A percentile compares a stretch with the other conserved stretches of the same genome.
Evolutionary conservation across 2,113 vertebrate species (phyloP).

Genomic region (Perccottus glenii): DNA sequence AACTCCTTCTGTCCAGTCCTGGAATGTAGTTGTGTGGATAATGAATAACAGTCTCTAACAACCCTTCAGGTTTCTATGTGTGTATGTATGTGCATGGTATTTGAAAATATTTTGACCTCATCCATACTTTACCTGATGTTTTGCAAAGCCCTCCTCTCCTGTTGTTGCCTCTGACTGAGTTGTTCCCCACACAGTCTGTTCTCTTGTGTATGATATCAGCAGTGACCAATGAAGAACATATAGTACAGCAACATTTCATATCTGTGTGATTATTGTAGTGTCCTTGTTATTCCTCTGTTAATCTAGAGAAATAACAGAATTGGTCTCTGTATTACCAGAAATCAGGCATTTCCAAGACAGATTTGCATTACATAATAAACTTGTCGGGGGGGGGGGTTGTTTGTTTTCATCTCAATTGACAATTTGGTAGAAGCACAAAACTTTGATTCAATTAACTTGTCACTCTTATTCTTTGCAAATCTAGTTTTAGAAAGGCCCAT

Average conservation of each 20-base stretch:
- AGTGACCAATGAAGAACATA: conserved; percentile 1
- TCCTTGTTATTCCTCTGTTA: conserved; percentile 19
- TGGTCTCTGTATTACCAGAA: conserved; percentile 71
- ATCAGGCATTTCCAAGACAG: conserved; percentile 58
- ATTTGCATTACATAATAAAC: conserved; percentile 67
- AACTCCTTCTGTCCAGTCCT: conserved; percentile 72
- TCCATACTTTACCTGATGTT: conserved; percentile 55
- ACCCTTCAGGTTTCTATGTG: conserved; percentile 52
- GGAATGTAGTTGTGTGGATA: conserved; percentile 79
- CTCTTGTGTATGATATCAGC: background rate
- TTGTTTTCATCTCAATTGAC: conserved; percentile 57
- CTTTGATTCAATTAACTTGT: background rate
- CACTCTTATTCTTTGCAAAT: conserved; percentile 1
- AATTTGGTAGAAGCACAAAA: conserved; percentile 12
- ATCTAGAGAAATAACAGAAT: conserved; percentile 40
- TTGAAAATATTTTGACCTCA: conserved; percentile 67
- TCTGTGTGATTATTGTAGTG: conserved; percentile 13
- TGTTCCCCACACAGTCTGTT: conserved; percentile 30
- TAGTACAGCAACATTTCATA: background rate
- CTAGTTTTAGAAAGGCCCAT: too few species aligned
- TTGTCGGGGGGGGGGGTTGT: conserved; percentile 22
- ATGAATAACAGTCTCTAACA: conserved; percentile 78
- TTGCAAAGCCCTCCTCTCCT: conserved; percentile 28
- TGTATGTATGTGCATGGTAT: conserved; percentile 60
- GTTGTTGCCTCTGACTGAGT: conserved; percentile 25